Base-by-base conservation (phyloP, 1,140 invertebrate genomes). In the Parapsyche elsis region DNA sequence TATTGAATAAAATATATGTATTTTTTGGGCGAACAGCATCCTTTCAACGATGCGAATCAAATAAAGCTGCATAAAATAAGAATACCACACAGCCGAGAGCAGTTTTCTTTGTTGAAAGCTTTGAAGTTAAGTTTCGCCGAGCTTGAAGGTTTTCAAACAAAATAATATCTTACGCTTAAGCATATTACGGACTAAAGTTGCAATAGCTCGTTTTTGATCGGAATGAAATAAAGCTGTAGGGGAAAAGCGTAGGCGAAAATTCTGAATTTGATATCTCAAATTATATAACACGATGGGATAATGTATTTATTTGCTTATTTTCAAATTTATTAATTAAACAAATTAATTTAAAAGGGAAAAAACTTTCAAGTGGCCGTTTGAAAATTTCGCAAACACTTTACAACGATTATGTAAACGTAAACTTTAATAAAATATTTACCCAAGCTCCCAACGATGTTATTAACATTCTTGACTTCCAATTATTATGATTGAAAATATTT, bases 31-130 rank as follows among this genome's bases (percentile, higher is more conserved):
- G 21, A 61, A 30, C 12, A 5, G 0, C 14, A 30, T 26, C 7
- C 30, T 16, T 26, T 67, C 53, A 10, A 59, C 9, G 61, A 71
- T 21, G n/a, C 0, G 71, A 44, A 74, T 74, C 46, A 74, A 30
- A 53, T 38, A 74, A 74, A 74, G 71, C 46, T 53, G 44, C 44
- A 49, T 49, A 46, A 53, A 74, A 74, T 49, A 49, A 38, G 46
- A 53, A 74, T 23, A 5, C 46, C 44, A 49, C 12, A 38, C n/a
- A 21, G 64, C 64, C 14, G n/a, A 24, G 38, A 9, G 26, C 4
- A 74, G 71, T 74, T 74, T 74, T 46, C 71, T 74, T 74, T 74
- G 71, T 38, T 46, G 71, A 74, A 74, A 74, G 71, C 71, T 74
- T 14, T 10, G 24, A 38, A 30, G 67, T 10, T 71, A 30, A 30